phyloP scores from a whole-genome alignment of 2,113 vertebrate species.

The Heterotis niloticus region DNA sequence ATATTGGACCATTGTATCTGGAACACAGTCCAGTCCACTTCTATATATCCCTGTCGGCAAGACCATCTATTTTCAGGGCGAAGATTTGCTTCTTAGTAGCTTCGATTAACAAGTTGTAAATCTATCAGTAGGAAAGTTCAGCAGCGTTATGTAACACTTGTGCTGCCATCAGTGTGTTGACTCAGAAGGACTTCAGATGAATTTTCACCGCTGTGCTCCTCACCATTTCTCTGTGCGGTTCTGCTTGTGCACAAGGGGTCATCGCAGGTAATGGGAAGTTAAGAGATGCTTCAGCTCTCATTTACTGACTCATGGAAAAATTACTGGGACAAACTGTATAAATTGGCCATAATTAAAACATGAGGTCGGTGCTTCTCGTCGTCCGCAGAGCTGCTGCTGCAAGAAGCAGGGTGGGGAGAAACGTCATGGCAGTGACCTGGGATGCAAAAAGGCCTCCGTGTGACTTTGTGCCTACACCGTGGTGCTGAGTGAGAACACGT shows the following conservation, averaged over 20 bases:
- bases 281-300: constrained; percentile 50
- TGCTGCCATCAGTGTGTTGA: background rate
- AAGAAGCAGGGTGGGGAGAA: background rate
- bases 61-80: background rate
- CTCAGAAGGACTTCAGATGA: constrained; percentile 9
- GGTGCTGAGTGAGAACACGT: background rate
- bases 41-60: background rate
- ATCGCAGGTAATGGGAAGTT: constrained; percentile 53
- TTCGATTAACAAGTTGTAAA: background rate
- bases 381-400: background rate
- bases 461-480: background rate
- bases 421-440: background rate
- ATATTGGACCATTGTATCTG: background rate
- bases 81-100: background rate
- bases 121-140: background rate
- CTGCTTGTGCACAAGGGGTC: constrained; percentile 38
- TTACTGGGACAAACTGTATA: constrained; percentile 6
- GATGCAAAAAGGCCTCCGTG: background rate
- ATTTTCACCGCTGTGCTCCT: background rate
- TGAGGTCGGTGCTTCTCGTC: constrained; percentile 19
- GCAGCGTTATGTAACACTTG: background rate
- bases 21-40: background rate
- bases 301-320: constrained; percentile 41
- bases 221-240: constrained; percentile 28
- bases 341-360: constrained; percentile 18